A percentile compares a stretch with the other conserved stretches of the same genome.
phyloP scores from a whole-genome alignment of 2,888 invertebrate species.

The Deladenus siricidicola region DNA sequence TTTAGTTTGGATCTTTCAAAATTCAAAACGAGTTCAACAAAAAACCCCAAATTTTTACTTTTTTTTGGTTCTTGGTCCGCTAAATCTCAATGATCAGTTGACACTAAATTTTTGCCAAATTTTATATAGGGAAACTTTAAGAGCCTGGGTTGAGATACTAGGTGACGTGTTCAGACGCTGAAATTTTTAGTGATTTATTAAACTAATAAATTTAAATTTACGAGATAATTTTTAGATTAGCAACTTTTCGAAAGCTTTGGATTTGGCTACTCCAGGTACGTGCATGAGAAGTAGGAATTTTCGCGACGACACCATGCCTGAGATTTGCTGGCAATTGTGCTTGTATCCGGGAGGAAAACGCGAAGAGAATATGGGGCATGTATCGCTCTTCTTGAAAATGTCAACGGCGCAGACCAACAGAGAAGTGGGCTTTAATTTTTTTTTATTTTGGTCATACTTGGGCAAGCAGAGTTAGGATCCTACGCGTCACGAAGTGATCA shows the following conservation, averaged over 20 bases:
- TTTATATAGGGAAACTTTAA: too few species aligned
- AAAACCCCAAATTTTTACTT: too few species aligned
- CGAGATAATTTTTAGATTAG: slow-evolving; percentile 37
- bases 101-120: too few species aligned
- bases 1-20: too few species aligned
- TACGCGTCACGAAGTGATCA: too few species aligned
- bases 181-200: neutral
- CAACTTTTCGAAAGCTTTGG: slow-evolving; percentile 48
- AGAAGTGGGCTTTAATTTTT: slow-evolving; percentile 32
- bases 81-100: too few species aligned
- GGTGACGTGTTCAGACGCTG: neutral
- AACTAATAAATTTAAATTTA: neutral
- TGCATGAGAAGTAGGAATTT: slow-evolving; percentile 52
- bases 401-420: slow-evolving; percentile 44
- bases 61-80: too few species aligned
- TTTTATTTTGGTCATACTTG: too few species aligned
- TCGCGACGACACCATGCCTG: slow-evolving; percentile 41
- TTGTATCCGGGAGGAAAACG: slow-evolving; percentile 53
- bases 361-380: slow-evolving; percentile 50
- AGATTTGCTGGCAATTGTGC: slow-evolving; percentile 53
- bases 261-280: slow-evolving; percentile 49
- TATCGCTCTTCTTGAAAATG: slow-evolving; percentile 53
- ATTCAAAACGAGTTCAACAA: too few species aligned
- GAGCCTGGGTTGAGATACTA: too few species aligned
- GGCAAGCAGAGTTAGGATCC: too few species aligned